phyloP scores from a whole-genome alignment of 2,113 vertebrate genomes.

The Pseudonaja textilis region DNA sequence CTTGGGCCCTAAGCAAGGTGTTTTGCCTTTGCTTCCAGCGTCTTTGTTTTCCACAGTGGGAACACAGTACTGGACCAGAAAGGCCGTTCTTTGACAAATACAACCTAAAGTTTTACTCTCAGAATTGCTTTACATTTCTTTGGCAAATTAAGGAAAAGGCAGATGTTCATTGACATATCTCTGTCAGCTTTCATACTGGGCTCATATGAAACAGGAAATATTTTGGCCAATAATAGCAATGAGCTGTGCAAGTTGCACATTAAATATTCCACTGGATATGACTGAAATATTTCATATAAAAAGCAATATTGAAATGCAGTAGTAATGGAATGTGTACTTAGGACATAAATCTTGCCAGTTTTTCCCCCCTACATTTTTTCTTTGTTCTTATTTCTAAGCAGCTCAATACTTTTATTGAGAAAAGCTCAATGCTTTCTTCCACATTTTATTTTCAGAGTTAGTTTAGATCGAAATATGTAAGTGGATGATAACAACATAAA shows the following conservation, averaged over 20 bases:
- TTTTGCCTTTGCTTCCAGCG: not conserved
- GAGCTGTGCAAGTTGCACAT: not conserved
- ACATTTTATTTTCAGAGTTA: not conserved
- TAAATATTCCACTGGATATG: not conserved
- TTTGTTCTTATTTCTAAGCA: not conserved
- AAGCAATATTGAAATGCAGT: not conserved
- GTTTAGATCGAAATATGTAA: not conserved
- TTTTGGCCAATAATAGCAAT: not conserved
- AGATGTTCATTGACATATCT: not conserved
- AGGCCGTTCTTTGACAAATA: not conserved
- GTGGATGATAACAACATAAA: not conserved
- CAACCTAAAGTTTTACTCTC: accelerated
- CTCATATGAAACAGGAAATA: not conserved
- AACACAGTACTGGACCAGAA: not conserved
- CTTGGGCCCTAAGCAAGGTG: not conserved
- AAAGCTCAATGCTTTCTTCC: too few species aligned
- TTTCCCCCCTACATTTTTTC: not conserved
- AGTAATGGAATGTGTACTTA: not conserved
- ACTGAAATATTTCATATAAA: not conserved
- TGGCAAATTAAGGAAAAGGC: not conserved
- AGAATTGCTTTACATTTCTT: not conserved
- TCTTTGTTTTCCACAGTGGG: not conserved
- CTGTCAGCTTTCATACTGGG: not conserved
- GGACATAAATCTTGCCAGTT: not conserved
- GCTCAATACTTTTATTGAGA: not conserved